Percentiles rank a stretch among this genome's conserved stretches.
These are phyloP conservation scores for Noctua pronuba DNA, from an alignment of 2,888 invertebrate genomes.

Conservation along the genomic window DNA sequence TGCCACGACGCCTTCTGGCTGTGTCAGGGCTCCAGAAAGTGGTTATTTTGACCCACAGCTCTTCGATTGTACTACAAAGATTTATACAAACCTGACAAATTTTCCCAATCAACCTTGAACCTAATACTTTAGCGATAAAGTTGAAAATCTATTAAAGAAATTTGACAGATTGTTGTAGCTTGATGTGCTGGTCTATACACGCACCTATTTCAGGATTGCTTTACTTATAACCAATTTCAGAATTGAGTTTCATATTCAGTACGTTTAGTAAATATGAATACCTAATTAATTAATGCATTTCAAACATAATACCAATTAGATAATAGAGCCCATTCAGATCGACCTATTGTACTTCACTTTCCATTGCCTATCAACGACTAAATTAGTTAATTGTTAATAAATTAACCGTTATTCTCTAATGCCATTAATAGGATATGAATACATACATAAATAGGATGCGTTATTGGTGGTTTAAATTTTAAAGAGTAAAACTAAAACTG, in stretches of 20 bases:
- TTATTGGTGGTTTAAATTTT: neutral
- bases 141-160: too few species aligned
- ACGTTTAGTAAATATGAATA: neutral
- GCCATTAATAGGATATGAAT: neutral
- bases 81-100: too few species aligned
- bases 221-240: too few species aligned
- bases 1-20: too few species aligned
- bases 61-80: too few species aligned
- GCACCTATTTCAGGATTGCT: too few species aligned
- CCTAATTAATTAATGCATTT: neutral
- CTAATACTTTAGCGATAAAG: too few species aligned
- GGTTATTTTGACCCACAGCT: too few species aligned
- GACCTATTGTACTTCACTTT: neutral
- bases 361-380: neutral
- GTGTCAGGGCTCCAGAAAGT: too few species aligned
- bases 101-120: too few species aligned
- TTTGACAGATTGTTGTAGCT: too few species aligned
- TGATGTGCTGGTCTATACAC: too few species aligned
- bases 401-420: neutral
- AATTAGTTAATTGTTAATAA: neutral
- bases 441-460: neutral
- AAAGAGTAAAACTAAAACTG: neutral
- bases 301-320: neutral
- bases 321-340: neutral
- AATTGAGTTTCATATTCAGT: neutral